Conservation (phyloP, 1,140 invertebrate species). For the Rhagoletis zephyria region DNA sequence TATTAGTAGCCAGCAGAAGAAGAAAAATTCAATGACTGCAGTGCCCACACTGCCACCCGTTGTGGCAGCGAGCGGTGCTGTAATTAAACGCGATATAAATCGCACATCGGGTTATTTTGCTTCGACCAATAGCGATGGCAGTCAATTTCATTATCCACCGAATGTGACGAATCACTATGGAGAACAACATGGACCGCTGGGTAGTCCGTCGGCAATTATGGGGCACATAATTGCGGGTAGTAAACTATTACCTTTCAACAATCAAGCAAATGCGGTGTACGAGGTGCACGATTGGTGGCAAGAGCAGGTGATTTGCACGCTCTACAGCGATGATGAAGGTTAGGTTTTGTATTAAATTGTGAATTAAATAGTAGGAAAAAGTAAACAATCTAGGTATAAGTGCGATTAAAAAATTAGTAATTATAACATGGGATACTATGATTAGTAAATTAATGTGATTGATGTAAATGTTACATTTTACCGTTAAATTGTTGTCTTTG, state of each 20-base stretch:
- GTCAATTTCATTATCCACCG: constrained; percentile 69
- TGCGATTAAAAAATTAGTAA: not conserved
- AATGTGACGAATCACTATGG: constrained; percentile 57
- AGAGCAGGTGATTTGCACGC: constrained; percentile 77
- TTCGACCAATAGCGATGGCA: constrained; percentile 59
- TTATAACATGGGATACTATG: not conserved
- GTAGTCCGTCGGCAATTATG: constrained; percentile 68
- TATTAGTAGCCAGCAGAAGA: constrained; percentile 68
- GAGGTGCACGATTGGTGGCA: constrained; percentile 81
- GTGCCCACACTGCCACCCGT: constrained; percentile 60
- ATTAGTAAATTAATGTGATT: constrained; percentile 3
- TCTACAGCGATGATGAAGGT: constrained; percentile 76
- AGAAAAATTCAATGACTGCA: constrained; percentile 70
- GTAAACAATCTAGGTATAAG: not conserved
- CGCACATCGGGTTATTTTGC: not conserved
- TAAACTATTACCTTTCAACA: constrained; percentile 69
- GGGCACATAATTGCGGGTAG: constrained; percentile 63
- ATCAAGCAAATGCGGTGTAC: constrained; percentile 76
- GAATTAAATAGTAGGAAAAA: not conserved
- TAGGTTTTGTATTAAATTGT: constrained; percentile 21
- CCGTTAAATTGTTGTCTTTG: not conserved
- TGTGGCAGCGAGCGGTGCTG: constrained; percentile 55
- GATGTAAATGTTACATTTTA: not conserved
- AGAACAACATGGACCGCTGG: constrained; percentile 61
- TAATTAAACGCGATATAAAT: constrained; percentile 49